Base-by-base conservation (phyloP, 2,797 vertebrate species). In the Spheniscus humboldti region DNA sequence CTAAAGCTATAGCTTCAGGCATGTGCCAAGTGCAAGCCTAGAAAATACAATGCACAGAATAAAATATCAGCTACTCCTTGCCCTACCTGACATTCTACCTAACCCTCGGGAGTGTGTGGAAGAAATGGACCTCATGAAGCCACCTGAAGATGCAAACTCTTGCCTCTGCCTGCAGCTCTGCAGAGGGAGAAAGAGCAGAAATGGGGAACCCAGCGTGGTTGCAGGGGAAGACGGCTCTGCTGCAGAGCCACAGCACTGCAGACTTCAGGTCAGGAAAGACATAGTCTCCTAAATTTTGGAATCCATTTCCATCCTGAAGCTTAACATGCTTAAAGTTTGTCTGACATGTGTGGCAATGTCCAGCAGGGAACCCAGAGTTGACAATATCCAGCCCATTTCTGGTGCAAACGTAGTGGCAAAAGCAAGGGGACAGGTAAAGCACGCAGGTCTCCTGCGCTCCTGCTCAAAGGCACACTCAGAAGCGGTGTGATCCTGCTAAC, bases 201-300 rank as follows among this genome's bases (percentile, higher is more conserved):
- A n/a, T 0, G 0, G 47, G 45, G 53, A 66, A 27, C 24, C 24
- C 2, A 2, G 2, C 0, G 1, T 1, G 10, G 52, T 7, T 1
- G 1, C 17, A 13, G 60, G 30, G 25, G 50, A 33, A 14, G 23
- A 27, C 9, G 3, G 18, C 14, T 63, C n/a, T 22, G 55, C 48
- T 22, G 35, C 1, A 1, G 48, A 68, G 60, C n/a, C 25, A 2
- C 35, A 35, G 39, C 23, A 6, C 18, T 7, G 24, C 37, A 33
- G 37, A 14, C 9, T n/a, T 13, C 11, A 10, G 53, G 28, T n/a
- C 53, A 67, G 18, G 60, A 62, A 43, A 71, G n/a, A 37, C 0
- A 0, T 3, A 19, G n/a, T 39, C 30, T 62, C 53, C 35, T 15
- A 13, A 8, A 17, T 19, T 18, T 35, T 35, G 4, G 4, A 75